phyloP scores from a whole-genome alignment of 1,140 invertebrate genomes.

The Aethina tumida region DNA sequence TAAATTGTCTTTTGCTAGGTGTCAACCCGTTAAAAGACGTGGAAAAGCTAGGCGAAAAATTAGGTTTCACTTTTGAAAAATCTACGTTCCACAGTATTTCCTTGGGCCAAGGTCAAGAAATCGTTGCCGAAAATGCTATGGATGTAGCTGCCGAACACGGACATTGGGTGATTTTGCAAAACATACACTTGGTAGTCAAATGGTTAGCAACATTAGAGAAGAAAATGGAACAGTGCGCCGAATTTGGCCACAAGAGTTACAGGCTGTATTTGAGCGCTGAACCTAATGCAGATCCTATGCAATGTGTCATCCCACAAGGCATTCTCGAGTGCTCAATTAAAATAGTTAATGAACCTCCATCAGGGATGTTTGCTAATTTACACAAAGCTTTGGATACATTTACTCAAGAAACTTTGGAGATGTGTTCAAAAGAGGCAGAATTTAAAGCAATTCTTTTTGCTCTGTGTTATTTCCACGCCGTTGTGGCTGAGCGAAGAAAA shows the following conservation, averaged over 20 bases:
- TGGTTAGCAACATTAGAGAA: slow-evolving; percentile 86
- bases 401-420: slow-evolving; percentile 84
- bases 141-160: slow-evolving; percentile 64
- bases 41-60: slow-evolving; percentile 62
- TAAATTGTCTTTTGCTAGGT: no score
- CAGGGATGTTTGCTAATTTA: slow-evolving; percentile 87
- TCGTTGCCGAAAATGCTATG: slow-evolving; percentile 80
- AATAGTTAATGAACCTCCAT: slow-evolving; percentile 93
- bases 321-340: slow-evolving; percentile 91
- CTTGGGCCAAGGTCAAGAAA: slow-evolving; percentile 89
- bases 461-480: slow-evolving; percentile 93
- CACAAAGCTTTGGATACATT: slow-evolving; percentile 93
- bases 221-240: slow-evolving; percentile 71
- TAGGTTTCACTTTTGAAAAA: slow-evolving; percentile 72
- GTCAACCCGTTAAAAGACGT: slow-evolving; percentile 91
- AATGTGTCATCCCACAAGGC: slow-evolving; percentile 51
- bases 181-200: slow-evolving; percentile 83
- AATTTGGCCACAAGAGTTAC: slow-evolving; percentile 61
- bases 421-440: slow-evolving; percentile 87
- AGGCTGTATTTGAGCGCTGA: slow-evolving; percentile 53
- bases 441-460: slow-evolving; percentile 89
- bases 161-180: slow-evolving; percentile 89
- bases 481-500: slow-evolving; percentile 83
- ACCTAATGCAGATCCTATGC: slow-evolving; percentile 40
- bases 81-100: slow-evolving; percentile 90